A percentile compares a stretch with the other conserved stretches of the same genome.
phyloP scores from a whole-genome alignment of 30 jellyfish, hydroid and myxozoan species.

The Turritopsis dohrnii region DNA sequence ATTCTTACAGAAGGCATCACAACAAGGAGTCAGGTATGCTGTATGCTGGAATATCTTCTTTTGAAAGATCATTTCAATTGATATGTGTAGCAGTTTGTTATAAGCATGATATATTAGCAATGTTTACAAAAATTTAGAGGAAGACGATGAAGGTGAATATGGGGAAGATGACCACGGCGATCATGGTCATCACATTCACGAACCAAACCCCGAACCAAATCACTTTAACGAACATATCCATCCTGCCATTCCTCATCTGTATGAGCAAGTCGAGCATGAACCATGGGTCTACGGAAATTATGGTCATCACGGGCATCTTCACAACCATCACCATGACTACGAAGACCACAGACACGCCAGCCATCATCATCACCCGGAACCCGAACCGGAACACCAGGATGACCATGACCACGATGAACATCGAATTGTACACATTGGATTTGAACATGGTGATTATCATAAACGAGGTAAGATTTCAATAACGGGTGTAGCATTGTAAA shows the following conservation, averaged over 20 bases:
- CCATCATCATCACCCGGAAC: slow-evolving; percentile 16
- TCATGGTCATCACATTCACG: slow-evolving; percentile 8
- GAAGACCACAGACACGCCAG: not conserved
- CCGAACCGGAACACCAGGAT: slow-evolving; percentile 13
- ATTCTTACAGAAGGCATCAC: not conserved
- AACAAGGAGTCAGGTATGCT: not conserved
- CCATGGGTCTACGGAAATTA: slow-evolving; percentile 13
- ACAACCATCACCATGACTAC: slow-evolving; percentile 20
- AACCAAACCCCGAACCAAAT: slow-evolving; percentile 31
- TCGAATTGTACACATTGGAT: slow-evolving; percentile 8
- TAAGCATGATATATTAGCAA: not conserved
- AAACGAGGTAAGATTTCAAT: not conserved
- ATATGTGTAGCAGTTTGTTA: no score
- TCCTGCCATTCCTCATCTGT: slow-evolving; percentile 29
- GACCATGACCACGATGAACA: slow-evolving; percentile 21
- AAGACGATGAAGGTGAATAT: not conserved
- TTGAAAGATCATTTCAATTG: no score
- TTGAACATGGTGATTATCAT: not conserved
- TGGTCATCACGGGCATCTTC: slow-evolving; percentile 19
- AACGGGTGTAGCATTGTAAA: no score
- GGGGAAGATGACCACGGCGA: slow-evolving; percentile 10
- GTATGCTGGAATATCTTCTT: not conserved
- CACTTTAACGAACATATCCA: slow-evolving; percentile 26
- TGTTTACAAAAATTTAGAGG: not conserved
- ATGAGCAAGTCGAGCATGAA: slow-evolving; percentile 30